Percentiles rank a stretch among this genome's conserved stretches.
phyloP scores from a whole-genome alignment of 2,113 vertebrate genomes.

The Fulmarus glacialis region DNA sequence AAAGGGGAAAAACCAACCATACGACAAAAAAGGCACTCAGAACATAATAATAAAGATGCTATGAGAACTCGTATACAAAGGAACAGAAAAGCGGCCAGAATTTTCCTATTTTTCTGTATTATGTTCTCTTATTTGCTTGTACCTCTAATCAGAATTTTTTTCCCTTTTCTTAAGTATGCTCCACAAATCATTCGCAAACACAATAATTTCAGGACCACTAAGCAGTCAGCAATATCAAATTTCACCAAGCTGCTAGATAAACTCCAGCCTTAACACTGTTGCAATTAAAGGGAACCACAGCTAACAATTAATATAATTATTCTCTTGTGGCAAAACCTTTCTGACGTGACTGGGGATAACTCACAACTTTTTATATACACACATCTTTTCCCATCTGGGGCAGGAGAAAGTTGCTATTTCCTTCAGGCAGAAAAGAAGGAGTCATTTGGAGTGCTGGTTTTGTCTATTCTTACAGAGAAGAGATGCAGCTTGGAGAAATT shows the following conservation, averaged over 20 bases:
- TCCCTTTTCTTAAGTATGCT: background rate
- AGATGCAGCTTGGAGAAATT: background rate
- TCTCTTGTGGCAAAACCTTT: background rate
- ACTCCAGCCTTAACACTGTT: background rate
- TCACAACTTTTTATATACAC: background rate
- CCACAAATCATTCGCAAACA: background rate
- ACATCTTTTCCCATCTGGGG: background rate
- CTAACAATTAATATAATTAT: background rate
- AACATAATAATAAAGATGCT: background rate
- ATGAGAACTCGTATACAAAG: background rate
- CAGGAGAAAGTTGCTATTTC: background rate
- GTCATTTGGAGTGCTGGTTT: background rate
- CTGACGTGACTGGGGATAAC: background rate
- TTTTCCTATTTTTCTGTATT: background rate
- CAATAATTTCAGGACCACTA: background rate
- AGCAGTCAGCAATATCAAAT: background rate
- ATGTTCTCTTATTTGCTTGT: background rate
- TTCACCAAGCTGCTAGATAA: background rate
- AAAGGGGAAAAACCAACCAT: background rate
- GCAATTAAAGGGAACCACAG: background rate
- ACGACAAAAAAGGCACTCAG: background rate
- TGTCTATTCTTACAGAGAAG: background rate
- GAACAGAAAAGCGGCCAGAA: accelerated
- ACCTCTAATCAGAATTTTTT: background rate
- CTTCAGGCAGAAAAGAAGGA: background rate